These are phyloP conservation scores for Melanostoma mellinum DNA, from an alignment of 2,888 invertebrate species.

Conservation along the genomic window DNA sequence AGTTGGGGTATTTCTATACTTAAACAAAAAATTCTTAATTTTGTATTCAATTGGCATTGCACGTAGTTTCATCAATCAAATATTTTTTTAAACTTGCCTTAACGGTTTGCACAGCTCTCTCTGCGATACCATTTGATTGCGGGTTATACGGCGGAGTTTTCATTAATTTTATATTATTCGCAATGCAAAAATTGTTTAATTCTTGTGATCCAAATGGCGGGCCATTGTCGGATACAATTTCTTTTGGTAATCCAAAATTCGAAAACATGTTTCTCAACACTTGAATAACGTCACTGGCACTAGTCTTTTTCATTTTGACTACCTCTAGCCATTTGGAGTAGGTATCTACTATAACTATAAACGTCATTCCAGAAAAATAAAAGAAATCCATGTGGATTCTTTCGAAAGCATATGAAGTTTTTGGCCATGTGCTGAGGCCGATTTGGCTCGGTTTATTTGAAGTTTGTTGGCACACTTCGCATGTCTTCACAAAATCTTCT, in stretches of 20 bases:
- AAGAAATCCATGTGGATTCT: constrained; percentile 46
- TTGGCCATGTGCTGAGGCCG: constrained; percentile 9
- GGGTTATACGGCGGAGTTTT: constrained; percentile 40
- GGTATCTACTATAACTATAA: constrained; percentile 35
- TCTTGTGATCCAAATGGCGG: constrained; percentile 19
- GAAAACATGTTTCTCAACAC: constrained; percentile 19
- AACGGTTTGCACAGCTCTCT: constrained; percentile 30
- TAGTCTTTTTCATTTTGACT: constrained; percentile 33
- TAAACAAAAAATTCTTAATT: constrained; percentile 15
- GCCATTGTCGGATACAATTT: not conserved
- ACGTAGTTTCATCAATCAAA: constrained; percentile 10
- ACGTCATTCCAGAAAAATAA: constrained; percentile 20
- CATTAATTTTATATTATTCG: not conserved
- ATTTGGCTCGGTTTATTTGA: constrained; percentile 6
- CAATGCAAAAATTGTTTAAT: constrained; percentile 33
- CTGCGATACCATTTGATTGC: constrained; percentile 34
- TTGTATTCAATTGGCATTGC: constrained; percentile 16
- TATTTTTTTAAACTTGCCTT: constrained; percentile 10
- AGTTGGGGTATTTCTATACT: constrained; percentile 15
- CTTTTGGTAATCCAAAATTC: not conserved
- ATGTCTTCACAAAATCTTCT: constrained; percentile 14
- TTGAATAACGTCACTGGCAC: constrained; percentile 6
- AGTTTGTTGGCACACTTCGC: not conserved
- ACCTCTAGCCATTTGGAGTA: constrained; percentile 32
- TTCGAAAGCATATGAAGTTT: constrained; percentile 27